These are phyloP conservation scores for Troides helena DNA, from an alignment of 2,888 invertebrate species.

Conservation along the genomic window DNA sequence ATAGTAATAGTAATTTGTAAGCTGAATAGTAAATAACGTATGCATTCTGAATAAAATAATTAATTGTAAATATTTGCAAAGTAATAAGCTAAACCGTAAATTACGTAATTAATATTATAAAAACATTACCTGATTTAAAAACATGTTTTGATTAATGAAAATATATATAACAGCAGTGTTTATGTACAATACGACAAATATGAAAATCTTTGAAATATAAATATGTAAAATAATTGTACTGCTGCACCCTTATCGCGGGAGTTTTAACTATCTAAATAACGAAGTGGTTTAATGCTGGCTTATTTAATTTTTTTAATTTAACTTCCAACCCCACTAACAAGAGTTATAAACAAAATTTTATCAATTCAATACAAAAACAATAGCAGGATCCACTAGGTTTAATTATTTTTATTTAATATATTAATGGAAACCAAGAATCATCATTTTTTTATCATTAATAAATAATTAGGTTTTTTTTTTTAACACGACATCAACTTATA, in stretches of 20 bases:
- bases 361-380: neutral
- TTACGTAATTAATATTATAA: no score
- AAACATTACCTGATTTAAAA: no score
- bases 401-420: slow-evolving; percentile 30
- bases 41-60: neutral
- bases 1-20: neutral
- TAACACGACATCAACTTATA: slow-evolving; percentile 15
- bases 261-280: no score
- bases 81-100: neutral
- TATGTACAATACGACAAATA: no score
- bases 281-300: no score
- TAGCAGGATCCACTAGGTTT: slow-evolving; percentile 6
- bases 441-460: slow-evolving; percentile 29
- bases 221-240: no score
- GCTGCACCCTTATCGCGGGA: no score
- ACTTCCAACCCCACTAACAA: neutral
- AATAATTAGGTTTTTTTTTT: slow-evolving; percentile 18
- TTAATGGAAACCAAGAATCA: slow-evolving; percentile 27
- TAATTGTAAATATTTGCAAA: neutral
- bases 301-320: no score
- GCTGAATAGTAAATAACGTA: neutral
- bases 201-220: no score
- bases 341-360: neutral
- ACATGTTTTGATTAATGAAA: no score
- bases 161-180: no score